Conservation (phyloP, 2,797 vertebrate genomes). For the Neoniphon sammara region DNA sequence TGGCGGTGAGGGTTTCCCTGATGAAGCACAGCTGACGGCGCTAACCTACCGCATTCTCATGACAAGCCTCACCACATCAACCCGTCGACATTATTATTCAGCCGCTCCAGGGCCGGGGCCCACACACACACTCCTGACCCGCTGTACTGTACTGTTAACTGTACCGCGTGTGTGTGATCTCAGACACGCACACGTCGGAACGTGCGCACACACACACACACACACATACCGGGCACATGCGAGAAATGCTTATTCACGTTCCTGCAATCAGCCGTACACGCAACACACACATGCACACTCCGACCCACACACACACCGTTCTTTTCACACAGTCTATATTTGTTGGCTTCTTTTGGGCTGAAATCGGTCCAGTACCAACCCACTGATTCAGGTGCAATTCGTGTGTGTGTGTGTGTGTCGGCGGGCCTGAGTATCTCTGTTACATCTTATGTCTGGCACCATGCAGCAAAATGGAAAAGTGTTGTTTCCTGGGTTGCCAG, state of each 20-base stretch:
- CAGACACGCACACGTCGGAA: constrained; percentile 31
- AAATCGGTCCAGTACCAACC: constrained; percentile 30
- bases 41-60: constrained; percentile 71
- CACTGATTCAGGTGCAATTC: constrained; percentile 28
- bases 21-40: constrained; percentile 76
- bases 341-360: constrained; percentile 71
- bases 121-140: constrained; percentile 72
- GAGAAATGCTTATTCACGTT: constrained; percentile 49
- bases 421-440: not conserved
- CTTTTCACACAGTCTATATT: constrained; percentile 49
- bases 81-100: constrained; percentile 73
- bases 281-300: constrained; percentile 18
- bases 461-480: constrained; percentile 16
- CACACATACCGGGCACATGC: not conserved
- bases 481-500: constrained; percentile 30
- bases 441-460: constrained; percentile 9
- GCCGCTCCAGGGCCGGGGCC: constrained; percentile 58
- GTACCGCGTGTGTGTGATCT: constrained; percentile 39
- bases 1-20: constrained; percentile 71
- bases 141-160: constrained; percentile 38
- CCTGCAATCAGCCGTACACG: constrained; percentile 40
- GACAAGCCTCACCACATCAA: constrained; percentile 78
- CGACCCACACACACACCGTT: constrained; percentile 20
- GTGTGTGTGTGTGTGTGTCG: not conserved
- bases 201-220: constrained; percentile 23